Evolutionary conservation across 2,113 vertebrate genomes (phyloP).

Genomic region (Nipponia nippon): DNA sequence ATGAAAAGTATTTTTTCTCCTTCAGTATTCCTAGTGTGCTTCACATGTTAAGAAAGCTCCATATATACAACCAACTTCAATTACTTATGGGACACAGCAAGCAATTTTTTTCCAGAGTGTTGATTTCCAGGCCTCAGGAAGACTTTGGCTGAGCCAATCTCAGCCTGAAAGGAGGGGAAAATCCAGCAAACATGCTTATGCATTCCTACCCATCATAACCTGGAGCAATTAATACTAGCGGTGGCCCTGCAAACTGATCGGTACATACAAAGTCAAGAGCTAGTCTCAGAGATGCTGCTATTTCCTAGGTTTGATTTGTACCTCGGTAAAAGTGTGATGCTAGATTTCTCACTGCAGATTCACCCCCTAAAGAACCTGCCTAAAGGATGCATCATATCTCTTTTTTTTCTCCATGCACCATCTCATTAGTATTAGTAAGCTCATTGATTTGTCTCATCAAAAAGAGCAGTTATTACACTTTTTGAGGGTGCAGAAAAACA

Average conservation of each 20-base stretch:
- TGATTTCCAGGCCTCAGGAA: slow-evolving; percentile 9
- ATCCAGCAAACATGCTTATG: not conserved
- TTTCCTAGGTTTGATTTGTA: not conserved
- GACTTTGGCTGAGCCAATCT: not conserved
- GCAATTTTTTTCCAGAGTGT: not conserved
- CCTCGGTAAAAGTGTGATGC: not conserved
- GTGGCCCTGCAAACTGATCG: not conserved
- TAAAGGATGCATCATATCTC: not conserved
- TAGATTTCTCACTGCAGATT: not conserved
- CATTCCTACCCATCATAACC: slow-evolving; percentile 42
- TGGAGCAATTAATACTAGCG: not conserved
- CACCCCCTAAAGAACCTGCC: not conserved
- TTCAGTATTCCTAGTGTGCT: not conserved
- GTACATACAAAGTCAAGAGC: not conserved
- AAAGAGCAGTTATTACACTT: not conserved
- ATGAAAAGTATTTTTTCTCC: not conserved
- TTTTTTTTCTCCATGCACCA: not conserved
- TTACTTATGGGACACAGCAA: not conserved
- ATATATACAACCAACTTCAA: not conserved
- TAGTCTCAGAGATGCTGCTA: not conserved
- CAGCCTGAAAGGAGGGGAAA: not conserved
- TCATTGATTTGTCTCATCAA: not conserved
- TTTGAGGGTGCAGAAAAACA: not conserved
- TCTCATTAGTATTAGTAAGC: not conserved
- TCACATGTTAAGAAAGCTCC: not conserved